phyloP scores from a whole-genome alignment of 2,113 vertebrate genomes.

The Tragelaphus strepsiceros region DNA sequence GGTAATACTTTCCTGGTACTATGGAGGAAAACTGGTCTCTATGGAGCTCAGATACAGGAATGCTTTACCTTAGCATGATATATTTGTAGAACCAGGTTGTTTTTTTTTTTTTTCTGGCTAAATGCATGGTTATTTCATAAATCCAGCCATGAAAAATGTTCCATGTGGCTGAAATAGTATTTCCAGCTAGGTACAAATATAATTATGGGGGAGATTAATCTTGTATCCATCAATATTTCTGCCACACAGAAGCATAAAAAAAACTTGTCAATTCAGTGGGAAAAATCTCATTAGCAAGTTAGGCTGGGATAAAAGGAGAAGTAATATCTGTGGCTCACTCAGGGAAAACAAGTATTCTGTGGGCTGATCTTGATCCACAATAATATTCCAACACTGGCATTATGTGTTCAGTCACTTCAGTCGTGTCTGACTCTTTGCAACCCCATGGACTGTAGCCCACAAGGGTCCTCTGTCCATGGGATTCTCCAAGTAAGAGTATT shows the following conservation, averaged over 20 bases:
- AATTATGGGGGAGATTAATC: background rate
- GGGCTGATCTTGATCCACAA: background rate
- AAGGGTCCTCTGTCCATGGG: background rate
- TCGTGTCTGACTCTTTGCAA: background rate
- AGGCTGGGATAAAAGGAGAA: background rate
- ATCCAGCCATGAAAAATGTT: background rate
- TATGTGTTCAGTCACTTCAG: background rate
- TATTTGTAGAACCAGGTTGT: background rate
- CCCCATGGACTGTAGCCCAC: background rate
- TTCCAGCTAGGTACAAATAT: background rate
- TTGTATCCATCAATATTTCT: background rate
- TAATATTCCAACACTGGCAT: background rate
- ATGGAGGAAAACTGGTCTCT: background rate
- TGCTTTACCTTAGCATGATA: background rate
- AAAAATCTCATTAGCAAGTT: background rate
- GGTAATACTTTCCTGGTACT: background rate
- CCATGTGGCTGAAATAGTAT: background rate
- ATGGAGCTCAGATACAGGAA: background rate
- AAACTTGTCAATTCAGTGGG: background rate
- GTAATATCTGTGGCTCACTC: background rate
- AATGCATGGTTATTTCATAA: background rate
- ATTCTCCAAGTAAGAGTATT: background rate
- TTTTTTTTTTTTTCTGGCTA: background rate
- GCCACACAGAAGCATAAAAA: background rate
- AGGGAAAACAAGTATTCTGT: background rate